A percentile compares a stretch with the other conserved stretches of the same genome.
Conservation (phyloP, 2,797 vertebrate species). For the Melanogrammus aeglefinus region DNA sequence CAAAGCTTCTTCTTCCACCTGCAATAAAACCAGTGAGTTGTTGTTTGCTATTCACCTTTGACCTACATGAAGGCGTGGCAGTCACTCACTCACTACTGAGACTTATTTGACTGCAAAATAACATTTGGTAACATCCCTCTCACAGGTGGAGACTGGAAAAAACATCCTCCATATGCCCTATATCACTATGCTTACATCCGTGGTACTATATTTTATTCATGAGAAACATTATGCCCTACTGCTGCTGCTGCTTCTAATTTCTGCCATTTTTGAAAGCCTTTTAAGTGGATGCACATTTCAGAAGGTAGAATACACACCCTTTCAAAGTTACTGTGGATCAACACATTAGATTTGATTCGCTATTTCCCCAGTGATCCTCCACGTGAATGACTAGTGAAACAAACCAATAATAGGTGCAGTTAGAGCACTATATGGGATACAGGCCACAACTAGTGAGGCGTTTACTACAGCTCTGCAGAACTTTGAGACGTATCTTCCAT, state of each 20-base stretch:
- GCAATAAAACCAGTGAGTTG: slow-evolving; percentile 7
- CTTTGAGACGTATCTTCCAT: not conserved
- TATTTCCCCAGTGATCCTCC: slow-evolving; percentile 34
- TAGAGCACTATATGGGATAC: slow-evolving; percentile 43
- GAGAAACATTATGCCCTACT: not conserved
- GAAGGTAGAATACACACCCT: not conserved
- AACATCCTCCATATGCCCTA: slow-evolving; percentile 53
- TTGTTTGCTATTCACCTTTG: slow-evolving; percentile 28
- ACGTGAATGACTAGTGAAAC: slow-evolving; percentile 55
- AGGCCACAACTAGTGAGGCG: slow-evolving; percentile 25
- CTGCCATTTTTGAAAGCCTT: slow-evolving; percentile 20
- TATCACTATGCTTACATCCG: not conserved
- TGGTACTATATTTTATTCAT: not conserved
- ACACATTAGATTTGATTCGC: slow-evolving; percentile 46
- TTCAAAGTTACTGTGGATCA: slow-evolving; percentile 38
- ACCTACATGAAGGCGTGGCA: not conserved
- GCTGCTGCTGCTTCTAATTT: not conserved
- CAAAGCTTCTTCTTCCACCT: slow-evolving; percentile 11
- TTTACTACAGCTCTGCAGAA: slow-evolving; percentile 25
- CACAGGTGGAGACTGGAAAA: slow-evolving; percentile 45
- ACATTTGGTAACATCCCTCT: not conserved
- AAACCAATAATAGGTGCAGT: slow-evolving; percentile 61
- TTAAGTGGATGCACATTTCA: slow-evolving; percentile 14
- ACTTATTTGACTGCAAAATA: not conserved
- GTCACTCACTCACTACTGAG: not conserved